A percentile compares a stretch with the other conserved stretches of the same genome.
These are phyloP conservation scores for Cryptotis parvus DNA, from an alignment of 2,113 vertebrate species.

Conservation along the genomic window DNA sequence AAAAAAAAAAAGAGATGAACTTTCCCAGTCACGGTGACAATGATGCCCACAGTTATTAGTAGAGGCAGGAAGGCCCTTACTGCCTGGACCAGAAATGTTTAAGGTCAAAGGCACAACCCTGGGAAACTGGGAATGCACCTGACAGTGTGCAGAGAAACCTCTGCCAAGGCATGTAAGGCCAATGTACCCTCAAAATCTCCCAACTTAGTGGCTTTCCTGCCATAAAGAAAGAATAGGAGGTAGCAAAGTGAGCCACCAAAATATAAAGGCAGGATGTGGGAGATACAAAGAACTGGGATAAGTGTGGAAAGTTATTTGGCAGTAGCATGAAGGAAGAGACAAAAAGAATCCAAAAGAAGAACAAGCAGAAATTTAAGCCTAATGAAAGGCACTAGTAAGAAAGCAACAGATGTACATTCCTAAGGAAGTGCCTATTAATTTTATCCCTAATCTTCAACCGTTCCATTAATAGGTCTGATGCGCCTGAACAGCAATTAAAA, in stretches of 20 bases:
- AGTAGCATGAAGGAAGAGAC: background rate
- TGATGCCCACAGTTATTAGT: background rate
- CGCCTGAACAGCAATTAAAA: background rate
- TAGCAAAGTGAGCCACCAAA: background rate
- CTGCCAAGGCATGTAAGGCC: background rate
- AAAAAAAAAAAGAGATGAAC: background rate
- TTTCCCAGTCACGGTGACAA: background rate
- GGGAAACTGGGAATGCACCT: too few relatives aligned
- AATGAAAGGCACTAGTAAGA: background rate
- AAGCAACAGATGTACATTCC: background rate
- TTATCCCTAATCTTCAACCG: background rate
- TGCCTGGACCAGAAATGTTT: background rate
- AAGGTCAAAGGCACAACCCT: too few relatives aligned
- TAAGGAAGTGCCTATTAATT: background rate
- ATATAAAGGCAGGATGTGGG: background rate
- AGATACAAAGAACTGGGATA: background rate
- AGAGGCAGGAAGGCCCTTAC: background rate
- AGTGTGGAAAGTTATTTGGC: background rate
- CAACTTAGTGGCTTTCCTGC: background rate
- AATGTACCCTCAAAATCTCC: background rate
- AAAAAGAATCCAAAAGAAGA: background rate
- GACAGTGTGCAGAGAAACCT: too few relatives aligned
- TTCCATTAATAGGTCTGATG: background rate
- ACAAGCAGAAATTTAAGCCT: background rate
- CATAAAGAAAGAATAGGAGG: background rate